Evolutionary conservation across 2,113 vertebrate species (phyloP).

Genomic region (Lepisosteus osseus): DNA sequence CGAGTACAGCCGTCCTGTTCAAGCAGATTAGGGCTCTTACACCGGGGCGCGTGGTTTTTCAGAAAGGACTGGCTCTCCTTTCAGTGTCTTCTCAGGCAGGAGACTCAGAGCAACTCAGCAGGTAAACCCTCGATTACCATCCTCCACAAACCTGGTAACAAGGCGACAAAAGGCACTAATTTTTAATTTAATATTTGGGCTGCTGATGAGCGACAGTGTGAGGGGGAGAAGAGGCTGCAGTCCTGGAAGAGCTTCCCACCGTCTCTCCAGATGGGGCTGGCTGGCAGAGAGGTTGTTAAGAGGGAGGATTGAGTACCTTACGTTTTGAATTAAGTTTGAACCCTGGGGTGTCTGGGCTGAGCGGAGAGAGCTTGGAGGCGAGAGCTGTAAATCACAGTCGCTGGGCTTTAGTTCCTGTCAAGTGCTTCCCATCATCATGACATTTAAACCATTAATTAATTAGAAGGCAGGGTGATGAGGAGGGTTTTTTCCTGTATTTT

Average conservation of each 20-base stretch:
- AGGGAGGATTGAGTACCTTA: slow-evolving; percentile 55
- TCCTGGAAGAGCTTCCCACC: slow-evolving; percentile 50
- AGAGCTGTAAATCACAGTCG: slow-evolving; percentile 66
- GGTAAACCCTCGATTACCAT: slow-evolving; percentile 51
- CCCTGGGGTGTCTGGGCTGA: slow-evolving; percentile 66
- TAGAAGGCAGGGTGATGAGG: slow-evolving; percentile 68
- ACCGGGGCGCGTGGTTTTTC: slow-evolving; percentile 17
- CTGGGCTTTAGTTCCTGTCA: slow-evolving; percentile 68
- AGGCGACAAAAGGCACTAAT: slow-evolving; percentile 63
- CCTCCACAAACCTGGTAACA: slow-evolving; percentile 56
- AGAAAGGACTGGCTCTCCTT: slow-evolving; percentile 20
- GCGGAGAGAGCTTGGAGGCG: slow-evolving; percentile 46
- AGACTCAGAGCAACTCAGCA: slow-evolving; percentile 39
- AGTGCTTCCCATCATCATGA: slow-evolving; percentile 72
- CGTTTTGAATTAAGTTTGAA: slow-evolving; percentile 72
- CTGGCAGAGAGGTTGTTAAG: slow-evolving; percentile 51
- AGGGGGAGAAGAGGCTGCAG: slow-evolving; percentile 35
- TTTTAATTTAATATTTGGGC: slow-evolving; percentile 65
- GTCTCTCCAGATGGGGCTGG: slow-evolving; percentile 51
- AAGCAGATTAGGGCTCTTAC: slow-evolving; percentile 13
- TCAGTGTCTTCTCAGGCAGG: slow-evolving; percentile 29
- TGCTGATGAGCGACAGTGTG: slow-evolving; percentile 42
- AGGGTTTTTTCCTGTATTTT: slow-evolving; percentile 58
- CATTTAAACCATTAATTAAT: slow-evolving; percentile 86
- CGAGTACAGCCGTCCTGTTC: slow-evolving; percentile 37